Base-by-base conservation (phyloP, 2,113 vertebrate species). In the Perca fluviatilis region DNA sequence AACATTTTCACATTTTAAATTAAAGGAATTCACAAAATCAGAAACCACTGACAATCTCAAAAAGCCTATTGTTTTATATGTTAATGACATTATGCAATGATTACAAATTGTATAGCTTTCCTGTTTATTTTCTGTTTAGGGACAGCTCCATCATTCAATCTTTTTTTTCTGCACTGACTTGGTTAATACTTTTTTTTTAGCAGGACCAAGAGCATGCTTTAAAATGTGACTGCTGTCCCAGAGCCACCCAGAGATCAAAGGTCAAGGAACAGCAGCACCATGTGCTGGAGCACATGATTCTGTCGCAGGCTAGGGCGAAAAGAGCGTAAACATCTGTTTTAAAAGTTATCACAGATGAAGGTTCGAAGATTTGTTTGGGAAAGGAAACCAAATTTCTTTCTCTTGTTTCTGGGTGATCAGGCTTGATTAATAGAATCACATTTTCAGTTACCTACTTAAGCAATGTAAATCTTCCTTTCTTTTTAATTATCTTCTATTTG, bases 151-250 rank as follows among this genome's bases (percentile, higher is more conserved):
- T 85, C 47, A 72, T 81, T 60, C 25, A 47, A n/a, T 56, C 66
- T 82, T 71, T 66, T 54, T 56, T 46, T 53, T 25, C 3, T 79
- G 30, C 11, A 71, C 27, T 64, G 60, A 56, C 47, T 65, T 46
- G 58, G 90, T 95, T 95, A 94, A 95, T 95, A 84, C 88, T 95
- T 95, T 89, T 70, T 70, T 90, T 83, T 90, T 83, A 82, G 66
- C 54, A 57, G 78, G 19, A 77, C 18, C 54, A 53, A 64, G 61
- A 86, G 70, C 83, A 56, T 92, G 88, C 76, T 77, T 75, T 83
- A 82, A 92, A 93, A 93, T 92, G 86, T 91, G 92, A 94, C 79
- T 73, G 71, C 56, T 75, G 80, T 77, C 80, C 50, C 18, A 56
- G 51, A 86, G 82, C 86, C 88, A 88, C 86, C 82, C 89, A 92